Evolutionary conservation across 64 coral and sea anemone species (phyloP).

Genomic region (Platygyra sinensis): DNA sequence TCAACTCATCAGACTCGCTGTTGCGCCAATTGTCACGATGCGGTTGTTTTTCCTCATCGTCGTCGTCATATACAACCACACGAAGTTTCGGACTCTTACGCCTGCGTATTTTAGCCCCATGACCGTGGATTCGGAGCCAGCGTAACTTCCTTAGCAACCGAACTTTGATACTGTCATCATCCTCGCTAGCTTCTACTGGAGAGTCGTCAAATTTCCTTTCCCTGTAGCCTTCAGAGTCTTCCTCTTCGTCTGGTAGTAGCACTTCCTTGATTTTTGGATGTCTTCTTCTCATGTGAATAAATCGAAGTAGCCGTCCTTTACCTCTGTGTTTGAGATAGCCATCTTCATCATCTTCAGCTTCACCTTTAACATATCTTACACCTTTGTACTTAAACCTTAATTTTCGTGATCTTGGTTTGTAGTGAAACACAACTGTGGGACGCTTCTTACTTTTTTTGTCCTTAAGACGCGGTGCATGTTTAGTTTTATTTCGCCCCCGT

Average conservation of each 20-base stretch:
- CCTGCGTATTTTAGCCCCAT: not conserved
- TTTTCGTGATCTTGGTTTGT: not conserved
- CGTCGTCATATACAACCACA: conserved; percentile 34
- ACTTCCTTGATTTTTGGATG: not conserved
- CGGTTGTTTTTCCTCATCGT: conserved; percentile 5
- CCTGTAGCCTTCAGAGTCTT: not conserved
- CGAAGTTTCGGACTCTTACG: conserved; percentile 30
- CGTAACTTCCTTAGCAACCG: not conserved
- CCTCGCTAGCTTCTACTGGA: not conserved
- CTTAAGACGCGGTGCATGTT: not conserved
- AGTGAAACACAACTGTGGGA: not conserved
- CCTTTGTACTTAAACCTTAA: not conserved
- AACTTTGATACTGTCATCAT: not conserved
- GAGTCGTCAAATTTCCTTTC: not conserved
- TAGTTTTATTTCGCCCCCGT: not conserved
- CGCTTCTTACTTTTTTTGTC: not conserved
- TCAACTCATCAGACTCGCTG: not conserved
- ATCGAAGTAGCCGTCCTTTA: not conserved
- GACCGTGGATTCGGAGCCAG: not conserved
- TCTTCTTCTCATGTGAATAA: not conserved
- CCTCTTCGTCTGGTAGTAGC: not conserved
- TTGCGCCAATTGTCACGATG: not conserved
- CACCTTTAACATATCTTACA: not conserved
- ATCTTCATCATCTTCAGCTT: not conserved
- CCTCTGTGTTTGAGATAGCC: not conserved